Evolutionary conservation across 1,140 invertebrate species (phyloP).

Genomic region (Caerostris darwini): DNA sequence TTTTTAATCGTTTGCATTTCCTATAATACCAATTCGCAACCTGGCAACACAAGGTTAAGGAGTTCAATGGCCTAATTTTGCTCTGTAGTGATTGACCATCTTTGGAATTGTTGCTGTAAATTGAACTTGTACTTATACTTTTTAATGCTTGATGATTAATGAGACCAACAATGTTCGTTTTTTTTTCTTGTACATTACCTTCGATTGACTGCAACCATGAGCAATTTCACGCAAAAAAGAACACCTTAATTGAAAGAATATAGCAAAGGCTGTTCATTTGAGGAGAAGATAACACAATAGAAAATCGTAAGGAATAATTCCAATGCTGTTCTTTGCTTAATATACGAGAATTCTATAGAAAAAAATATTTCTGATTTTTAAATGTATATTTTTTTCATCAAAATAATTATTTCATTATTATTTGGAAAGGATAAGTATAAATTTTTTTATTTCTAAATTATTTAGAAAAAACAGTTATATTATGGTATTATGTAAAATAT

Average conservation of each 20-base stretch:
- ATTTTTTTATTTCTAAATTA: too few species aligned
- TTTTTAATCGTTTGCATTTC: constrained; percentile 71
- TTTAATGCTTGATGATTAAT: constrained; percentile 4
- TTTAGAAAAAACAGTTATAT: too few species aligned
- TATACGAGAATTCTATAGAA: too few species aligned
- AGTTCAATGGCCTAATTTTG: constrained; percentile 72
- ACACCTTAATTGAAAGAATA: neutral
- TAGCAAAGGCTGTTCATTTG: neutral
- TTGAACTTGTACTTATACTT: constrained; percentile 34
- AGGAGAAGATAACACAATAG: too few species aligned
- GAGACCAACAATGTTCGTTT: neutral
- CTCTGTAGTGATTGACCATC: constrained; percentile 56
- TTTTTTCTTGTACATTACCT: neutral
- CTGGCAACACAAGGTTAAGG: constrained; percentile 55
- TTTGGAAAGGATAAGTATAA: too few species aligned
- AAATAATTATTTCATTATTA: too few species aligned
- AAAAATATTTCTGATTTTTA: too few species aligned
- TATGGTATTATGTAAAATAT: too few species aligned
- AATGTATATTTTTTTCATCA: too few species aligned
- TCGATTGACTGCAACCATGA: neutral
- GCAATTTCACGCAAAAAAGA: neutral
- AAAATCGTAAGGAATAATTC: too few species aligned
- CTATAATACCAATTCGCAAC: constrained; percentile 44
- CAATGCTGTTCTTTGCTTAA: too few species aligned
- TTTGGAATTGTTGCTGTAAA: constrained; percentile 33